Percentiles rank a stretch among this genome's conserved stretches.
Evolutionary conservation across 2,113 vertebrate species (phyloP).

Genomic region (Limanda limanda): DNA sequence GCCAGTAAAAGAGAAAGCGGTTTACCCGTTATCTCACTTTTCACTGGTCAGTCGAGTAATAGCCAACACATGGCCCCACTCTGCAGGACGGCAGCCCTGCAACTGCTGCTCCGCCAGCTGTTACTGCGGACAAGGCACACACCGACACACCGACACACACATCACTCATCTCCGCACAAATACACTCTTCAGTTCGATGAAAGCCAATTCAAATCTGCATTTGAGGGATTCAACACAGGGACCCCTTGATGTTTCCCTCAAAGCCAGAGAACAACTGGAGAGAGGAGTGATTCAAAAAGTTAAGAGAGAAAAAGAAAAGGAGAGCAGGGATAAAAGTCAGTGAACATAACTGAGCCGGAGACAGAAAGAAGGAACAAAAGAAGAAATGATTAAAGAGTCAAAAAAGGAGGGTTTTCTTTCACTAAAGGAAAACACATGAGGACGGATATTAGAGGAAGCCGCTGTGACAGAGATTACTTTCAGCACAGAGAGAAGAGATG

Average conservation of each 20-base stretch:
- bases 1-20: conserved; percentile 23
- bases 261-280: background rate
- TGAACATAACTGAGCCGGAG: conserved; percentile 39
- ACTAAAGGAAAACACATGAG: conserved; percentile 45
- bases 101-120: conserved; percentile 72
- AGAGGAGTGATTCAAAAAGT: conserved; percentile 4
- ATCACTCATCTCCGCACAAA: conserved; percentile 12
- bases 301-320: background rate
- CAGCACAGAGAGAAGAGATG: conserved; percentile 42
- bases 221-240: too few relatives aligned
- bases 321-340: conserved; percentile 33
- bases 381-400: conserved; percentile 39
- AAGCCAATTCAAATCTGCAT: background rate
- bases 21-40: conserved; percentile 34
- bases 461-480: conserved; percentile 28
- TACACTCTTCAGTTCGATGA: background rate
- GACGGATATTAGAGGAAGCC: conserved; percentile 53
- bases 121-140: conserved; percentile 36
- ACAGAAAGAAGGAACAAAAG: conserved; percentile 43
- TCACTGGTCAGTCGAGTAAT: conserved; percentile 42
- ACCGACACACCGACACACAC: conserved; percentile 20
- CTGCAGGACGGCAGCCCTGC: conserved; percentile 56
- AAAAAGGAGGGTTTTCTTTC: conserved; percentile 13
- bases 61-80: conserved; percentile 64
- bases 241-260: background rate